Conservation (phyloP, 1,140 invertebrate species). For the Drosophila pachea region DNA sequence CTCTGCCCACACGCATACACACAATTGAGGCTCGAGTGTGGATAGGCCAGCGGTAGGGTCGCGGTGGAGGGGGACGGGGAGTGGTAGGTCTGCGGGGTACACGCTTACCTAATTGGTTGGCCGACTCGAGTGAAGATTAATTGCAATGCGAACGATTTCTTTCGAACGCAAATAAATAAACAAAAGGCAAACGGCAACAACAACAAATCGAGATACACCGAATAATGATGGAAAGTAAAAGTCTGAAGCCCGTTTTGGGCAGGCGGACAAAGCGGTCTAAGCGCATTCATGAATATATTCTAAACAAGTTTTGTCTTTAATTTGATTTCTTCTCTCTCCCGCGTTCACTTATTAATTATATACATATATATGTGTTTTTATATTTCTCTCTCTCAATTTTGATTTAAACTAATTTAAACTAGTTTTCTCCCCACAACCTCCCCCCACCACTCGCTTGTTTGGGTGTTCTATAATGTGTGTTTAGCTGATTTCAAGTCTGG, state of each 20-base stretch:
- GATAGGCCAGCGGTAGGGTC: no score
- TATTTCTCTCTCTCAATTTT: conserved; percentile 20
- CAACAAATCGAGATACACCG: conserved; percentile 12
- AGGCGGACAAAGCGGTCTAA: conserved; percentile 53
- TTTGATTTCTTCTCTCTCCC: conserved; percentile 19
- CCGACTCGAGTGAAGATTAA: conserved; percentile 54
- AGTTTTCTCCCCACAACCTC: not conserved
- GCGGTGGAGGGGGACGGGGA: no score
- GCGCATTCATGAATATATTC: conserved; percentile 71
- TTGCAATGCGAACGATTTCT: conserved; percentile 64
- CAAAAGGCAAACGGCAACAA: not conserved
- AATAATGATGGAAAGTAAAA: conserved; percentile 70
- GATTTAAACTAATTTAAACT: conserved; percentile 21
- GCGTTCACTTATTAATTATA: conserved; percentile 45
- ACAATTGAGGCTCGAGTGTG: not conserved
- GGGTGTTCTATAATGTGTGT: conserved; percentile 2
- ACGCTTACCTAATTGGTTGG: conserved; percentile 66
- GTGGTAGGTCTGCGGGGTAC: conserved; percentile 6
- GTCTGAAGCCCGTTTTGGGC: conserved; percentile 66
- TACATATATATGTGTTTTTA: conserved; percentile 46
- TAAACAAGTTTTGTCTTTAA: conserved; percentile 57
- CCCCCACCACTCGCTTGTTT: not conserved
- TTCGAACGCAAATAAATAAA: conserved; percentile 6
- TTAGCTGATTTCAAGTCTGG: not conserved
- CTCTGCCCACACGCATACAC: conserved; percentile 44